A percentile compares a stretch with the other conserved stretches of the same genome.
Evolutionary conservation across 2,797 vertebrate species (phyloP).

Genomic region (Etheostoma perlongum): DNA sequence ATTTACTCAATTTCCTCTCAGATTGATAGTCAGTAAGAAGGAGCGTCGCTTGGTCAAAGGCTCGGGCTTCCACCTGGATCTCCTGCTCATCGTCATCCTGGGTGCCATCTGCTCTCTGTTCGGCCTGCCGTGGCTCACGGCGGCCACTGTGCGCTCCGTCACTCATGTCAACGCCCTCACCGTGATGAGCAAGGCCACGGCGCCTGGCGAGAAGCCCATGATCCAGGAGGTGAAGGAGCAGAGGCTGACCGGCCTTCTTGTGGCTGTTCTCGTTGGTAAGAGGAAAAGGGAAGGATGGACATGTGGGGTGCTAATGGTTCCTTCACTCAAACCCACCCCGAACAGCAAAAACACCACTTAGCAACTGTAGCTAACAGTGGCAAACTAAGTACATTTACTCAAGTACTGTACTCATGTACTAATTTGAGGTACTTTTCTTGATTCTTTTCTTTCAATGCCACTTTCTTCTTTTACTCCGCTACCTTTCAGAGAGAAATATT

Average conservation of each 20-base stretch:
- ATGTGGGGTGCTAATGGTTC: not conserved
- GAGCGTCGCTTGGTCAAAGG: slow-evolving; percentile 94
- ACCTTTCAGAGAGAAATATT: no score
- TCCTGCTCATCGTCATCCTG: slow-evolving; percentile 94
- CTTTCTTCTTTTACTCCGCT: no score
- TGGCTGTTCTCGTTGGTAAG: slow-evolving; percentile 94
- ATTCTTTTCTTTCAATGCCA: no score
- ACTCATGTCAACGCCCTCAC: slow-evolving; percentile 98
- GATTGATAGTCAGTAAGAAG: slow-evolving; percentile 97
- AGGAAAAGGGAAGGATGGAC: not conserved
- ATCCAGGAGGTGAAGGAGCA: slow-evolving; percentile 92
- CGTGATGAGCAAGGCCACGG: slow-evolving; percentile 97
- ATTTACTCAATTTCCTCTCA: slow-evolving; percentile 47
- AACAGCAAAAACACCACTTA: not conserved
- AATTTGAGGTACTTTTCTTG: no score
- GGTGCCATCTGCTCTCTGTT: slow-evolving; percentile 96
- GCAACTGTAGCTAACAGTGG: not conserved
- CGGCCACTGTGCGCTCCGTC: slow-evolving; percentile 95
- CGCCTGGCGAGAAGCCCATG: slow-evolving; percentile 94
- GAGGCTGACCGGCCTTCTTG: slow-evolving; percentile 92
- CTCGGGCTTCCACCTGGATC: slow-evolving; percentile 96
- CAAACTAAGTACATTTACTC: no score
- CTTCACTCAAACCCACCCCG: rapidly evolving
- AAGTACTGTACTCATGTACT: no score
- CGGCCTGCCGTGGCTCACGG: slow-evolving; percentile 96